phyloP scores from a whole-genome alignment of 2,888 invertebrate genomes.

The Pollenia labialis region DNA sequence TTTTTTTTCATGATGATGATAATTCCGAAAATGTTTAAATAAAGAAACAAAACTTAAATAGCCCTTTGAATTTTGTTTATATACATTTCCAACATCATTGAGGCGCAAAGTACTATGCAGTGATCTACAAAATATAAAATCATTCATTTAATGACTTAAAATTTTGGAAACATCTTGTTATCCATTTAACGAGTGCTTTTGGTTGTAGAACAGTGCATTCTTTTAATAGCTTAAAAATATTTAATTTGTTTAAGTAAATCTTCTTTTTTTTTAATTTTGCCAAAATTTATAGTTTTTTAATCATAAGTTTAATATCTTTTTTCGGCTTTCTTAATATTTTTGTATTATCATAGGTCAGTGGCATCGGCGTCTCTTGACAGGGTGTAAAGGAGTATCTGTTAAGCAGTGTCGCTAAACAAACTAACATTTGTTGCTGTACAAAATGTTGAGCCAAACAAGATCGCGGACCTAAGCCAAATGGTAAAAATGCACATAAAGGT shows the following conservation, averaged over 20 bases:
- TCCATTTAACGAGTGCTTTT: too few species aligned
- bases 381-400: constrained; percentile 77
- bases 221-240: neutral
- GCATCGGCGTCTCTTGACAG: constrained; percentile 77
- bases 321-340: constrained; percentile 77
- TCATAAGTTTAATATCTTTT: constrained; percentile 75
- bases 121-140: too few species aligned
- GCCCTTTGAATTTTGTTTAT: too few species aligned
- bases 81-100: too few species aligned
- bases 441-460: constrained; percentile 79
- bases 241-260: neutral
- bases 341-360: constrained; percentile 77
- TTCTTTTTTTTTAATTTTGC: neutral
- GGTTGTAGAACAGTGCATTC: too few species aligned
- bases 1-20: too few species aligned
- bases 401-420: constrained; percentile 78
- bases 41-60: too few species aligned
- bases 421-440: constrained; percentile 78
- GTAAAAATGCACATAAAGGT: constrained; percentile 81
- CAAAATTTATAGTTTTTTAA: constrained; percentile 49
- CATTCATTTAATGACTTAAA: too few species aligned
- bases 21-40: too few species aligned
- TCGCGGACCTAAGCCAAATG: constrained; percentile 80
- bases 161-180: too few species aligned
- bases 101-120: too few species aligned